Percentiles rank a stretch among this genome's conserved stretches.
phyloP scores from a whole-genome alignment of 2,888 invertebrate genomes.

The Andrena hattorfiana region DNA sequence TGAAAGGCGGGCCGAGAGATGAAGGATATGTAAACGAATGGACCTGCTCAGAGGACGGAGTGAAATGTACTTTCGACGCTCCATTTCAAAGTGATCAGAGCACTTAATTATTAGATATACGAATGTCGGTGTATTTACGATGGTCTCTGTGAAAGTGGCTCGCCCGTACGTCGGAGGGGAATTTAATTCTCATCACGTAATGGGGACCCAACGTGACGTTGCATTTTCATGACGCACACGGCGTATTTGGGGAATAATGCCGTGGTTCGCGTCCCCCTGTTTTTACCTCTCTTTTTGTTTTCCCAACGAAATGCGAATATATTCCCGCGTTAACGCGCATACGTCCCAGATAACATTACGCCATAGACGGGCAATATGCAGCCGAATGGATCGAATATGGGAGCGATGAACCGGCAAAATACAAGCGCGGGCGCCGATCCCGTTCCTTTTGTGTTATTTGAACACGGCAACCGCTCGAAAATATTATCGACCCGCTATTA shows the following conservation, averaged over 20 bases:
- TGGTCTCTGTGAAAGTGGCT: slow-evolving; percentile 27
- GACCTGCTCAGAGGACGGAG: neutral
- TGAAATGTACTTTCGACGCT: neutral
- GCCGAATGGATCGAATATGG: slow-evolving; percentile 28
- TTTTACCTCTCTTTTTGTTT: slow-evolving; percentile 11
- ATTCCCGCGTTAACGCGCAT: slow-evolving; percentile 55
- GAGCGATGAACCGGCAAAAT: slow-evolving; percentile 33
- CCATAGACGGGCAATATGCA: slow-evolving; percentile 15
- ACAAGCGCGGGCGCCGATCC: slow-evolving; percentile 16
- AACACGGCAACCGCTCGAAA: neutral
- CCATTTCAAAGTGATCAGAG: slow-evolving; percentile 23
- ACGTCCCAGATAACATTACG: slow-evolving; percentile 23
- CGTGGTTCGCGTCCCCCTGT: slow-evolving; percentile 20
- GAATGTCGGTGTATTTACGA: slow-evolving; percentile 38
- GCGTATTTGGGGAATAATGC: slow-evolving; percentile 51
- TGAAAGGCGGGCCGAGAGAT: neutral
- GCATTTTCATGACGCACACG: slow-evolving; percentile 69
- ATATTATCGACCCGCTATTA: neutral
- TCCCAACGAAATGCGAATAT: slow-evolving; percentile 48
- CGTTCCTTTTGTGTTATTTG: slow-evolving; percentile 13
- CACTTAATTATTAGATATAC: slow-evolving; percentile 44
- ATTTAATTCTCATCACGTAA: slow-evolving; percentile 68
- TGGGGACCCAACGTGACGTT: slow-evolving; percentile 62
- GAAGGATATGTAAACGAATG: slow-evolving; percentile 26
- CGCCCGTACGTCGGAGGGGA: slow-evolving; percentile 18